Base-by-base conservation (phyloP, 1,140 invertebrate genomes). In the Cotesia chilonis region DNA sequence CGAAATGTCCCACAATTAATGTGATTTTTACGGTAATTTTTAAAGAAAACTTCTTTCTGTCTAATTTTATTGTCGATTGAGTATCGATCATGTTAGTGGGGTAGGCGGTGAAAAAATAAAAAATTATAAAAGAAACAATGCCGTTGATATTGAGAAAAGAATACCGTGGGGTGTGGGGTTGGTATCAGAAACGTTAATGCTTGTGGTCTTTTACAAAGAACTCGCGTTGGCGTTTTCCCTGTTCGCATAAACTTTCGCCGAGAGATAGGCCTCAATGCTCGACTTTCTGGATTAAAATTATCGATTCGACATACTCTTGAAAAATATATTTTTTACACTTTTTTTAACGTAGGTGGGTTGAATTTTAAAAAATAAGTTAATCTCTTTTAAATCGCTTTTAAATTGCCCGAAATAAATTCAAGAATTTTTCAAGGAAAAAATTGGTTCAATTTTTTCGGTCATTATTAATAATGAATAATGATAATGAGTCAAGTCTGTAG, bases 141-240 rank as follows among this genome's bases (percentile, higher is more conserved):
- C 28, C 28, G 28, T 28, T 28, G 28, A 28, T 28, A 28, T 14
- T 14, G 28, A 28, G 28, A 28, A 28, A 28, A 28, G 28, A 28
- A 28, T 28, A 28, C 28, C 28, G 28, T 28, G 28, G 28, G 28
- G 28, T 17, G 47, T 64, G 35, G 70, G 54, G 63, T 66, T 63
- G n/a, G 41, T 79, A 78, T 80, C 74, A 67, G 68, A 41, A 51
- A 77, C 72, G 71, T 76, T 68, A 76, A 77, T 75, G 75, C 75
- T 67, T 72, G 72, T 76, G 78, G 63, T 75, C 79, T 81, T 81
- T 80, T 77, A 75, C 78, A 20, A 47, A 72, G 70, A 38, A 71
- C 41, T 75, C 73, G 79, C 79, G 78, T 83, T 81, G 81, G 77
- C 79, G 79, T 82, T 77, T 61, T 68, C 71, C 79, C 79, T 80